These are phyloP conservation scores for Pterobdella sp. DNA, from an alignment of 2,888 invertebrate species.

Conservation along the genomic window DNA sequence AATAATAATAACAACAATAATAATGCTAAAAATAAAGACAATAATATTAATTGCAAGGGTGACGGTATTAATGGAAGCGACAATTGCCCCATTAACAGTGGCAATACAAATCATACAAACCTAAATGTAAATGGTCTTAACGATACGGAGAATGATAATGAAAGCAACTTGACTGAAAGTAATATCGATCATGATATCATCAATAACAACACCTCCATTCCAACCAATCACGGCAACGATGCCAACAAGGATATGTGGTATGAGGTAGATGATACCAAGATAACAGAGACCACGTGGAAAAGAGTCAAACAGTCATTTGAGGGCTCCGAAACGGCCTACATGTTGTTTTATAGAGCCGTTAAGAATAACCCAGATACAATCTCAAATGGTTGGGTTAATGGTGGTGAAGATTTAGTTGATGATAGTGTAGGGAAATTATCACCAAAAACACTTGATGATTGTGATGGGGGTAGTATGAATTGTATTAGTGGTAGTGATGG, in stretches of 20 bases:
- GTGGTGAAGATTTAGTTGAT: background rate
- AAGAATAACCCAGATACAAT: background rate
- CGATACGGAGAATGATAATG: too few species aligned
- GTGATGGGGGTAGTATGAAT: background rate
- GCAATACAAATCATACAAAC: too few species aligned
- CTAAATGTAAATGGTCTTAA: too few species aligned
- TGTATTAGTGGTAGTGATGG: background rate
- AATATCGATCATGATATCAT: too few species aligned
- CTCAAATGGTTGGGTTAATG: background rate
- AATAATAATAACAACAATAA: background rate
- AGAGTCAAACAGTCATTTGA: constrained; percentile 48
- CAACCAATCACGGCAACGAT: background rate
- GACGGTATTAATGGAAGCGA: background rate
- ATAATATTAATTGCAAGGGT: background rate
- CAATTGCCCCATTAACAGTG: background rate
- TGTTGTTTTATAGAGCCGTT: constrained; percentile 49
- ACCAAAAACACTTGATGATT: too few species aligned
- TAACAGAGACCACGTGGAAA: constrained; percentile 25
- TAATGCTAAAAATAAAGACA: background rate
- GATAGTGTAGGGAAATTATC: too few species aligned
- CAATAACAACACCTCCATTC: background rate
- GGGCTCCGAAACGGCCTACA: constrained; percentile 52
- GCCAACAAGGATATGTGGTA: background rate
- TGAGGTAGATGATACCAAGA: background rate
- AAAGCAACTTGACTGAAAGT: too few species aligned